Percentiles rank a stretch among this genome's conserved stretches.
Conservation (phyloP, 2,113 vertebrate species). For the Percina caprodes region DNA sequence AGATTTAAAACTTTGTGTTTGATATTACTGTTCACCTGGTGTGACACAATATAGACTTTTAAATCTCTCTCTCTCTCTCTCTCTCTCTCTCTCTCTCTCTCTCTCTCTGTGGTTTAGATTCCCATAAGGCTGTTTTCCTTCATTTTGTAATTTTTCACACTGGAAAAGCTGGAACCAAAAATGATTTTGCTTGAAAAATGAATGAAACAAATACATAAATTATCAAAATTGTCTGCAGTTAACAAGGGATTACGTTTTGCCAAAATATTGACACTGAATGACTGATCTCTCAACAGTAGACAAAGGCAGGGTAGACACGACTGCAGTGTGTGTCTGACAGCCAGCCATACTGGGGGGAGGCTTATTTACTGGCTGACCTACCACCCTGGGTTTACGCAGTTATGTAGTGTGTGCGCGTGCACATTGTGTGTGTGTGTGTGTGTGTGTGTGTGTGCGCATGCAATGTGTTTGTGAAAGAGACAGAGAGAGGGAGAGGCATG, state of each 20-base stretch:
- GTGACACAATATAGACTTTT: too few species aligned
- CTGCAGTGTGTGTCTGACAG: neutral
- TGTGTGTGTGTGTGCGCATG: neutral
- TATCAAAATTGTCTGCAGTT: too few species aligned
- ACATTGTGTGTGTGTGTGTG: neutral
- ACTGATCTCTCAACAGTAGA: neutral
- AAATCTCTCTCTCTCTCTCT: too few species aligned
- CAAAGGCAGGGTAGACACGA: neutral
- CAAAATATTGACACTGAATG: too few species aligned
- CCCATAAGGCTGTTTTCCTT: too few species aligned
- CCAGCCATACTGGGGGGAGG: neutral
- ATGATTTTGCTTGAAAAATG: too few species aligned
- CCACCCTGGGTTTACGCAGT: neutral
- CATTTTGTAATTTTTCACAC: too few species aligned
- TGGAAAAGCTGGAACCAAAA: too few species aligned
- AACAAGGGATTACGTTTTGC: too few species aligned
- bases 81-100: too few species aligned
- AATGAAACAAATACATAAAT: too few species aligned
- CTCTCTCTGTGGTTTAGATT: too few species aligned
- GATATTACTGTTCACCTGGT: neutral
- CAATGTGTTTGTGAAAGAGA: neutral
- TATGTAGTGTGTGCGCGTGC: neutral
- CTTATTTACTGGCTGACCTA: constrained; percentile 12
- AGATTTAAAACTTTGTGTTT: neutral
- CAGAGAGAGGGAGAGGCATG: neutral